These are phyloP conservation scores for Hymenochirus boettgeri DNA, from an alignment of 2,113 vertebrate species.

Conservation along the genomic window DNA sequence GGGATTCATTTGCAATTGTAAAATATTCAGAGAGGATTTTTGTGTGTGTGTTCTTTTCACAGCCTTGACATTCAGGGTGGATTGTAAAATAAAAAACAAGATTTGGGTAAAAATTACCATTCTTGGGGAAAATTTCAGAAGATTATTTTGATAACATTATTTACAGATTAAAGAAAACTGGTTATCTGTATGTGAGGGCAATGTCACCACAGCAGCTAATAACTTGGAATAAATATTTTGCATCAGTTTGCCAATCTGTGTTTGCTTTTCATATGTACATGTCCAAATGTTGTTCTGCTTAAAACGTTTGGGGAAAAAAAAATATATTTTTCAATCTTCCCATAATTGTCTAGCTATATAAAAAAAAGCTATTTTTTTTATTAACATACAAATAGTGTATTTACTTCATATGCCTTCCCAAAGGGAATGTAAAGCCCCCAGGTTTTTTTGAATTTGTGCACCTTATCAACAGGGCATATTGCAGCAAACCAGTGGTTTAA, in stretches of 20 bases:
- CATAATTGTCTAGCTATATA: too few relatives aligned
- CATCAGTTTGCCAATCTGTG: conserved; percentile 80
- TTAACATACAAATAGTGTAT: too few relatives aligned
- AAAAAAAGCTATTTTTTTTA: too few relatives aligned
- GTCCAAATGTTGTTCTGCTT: too few relatives aligned
- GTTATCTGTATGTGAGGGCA: conserved; percentile 74
- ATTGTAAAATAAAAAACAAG: conserved; percentile 85
- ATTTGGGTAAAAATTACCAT: conserved; percentile 45
- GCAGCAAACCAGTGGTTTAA: too few relatives aligned
- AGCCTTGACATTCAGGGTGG: conserved; percentile 94
- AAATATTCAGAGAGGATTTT: conserved; percentile 71
- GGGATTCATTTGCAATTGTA: conserved; percentile 74
- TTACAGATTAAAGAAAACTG: conserved; percentile 85
- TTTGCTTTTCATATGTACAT: too few relatives aligned
- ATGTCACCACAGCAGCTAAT: conserved; percentile 82
- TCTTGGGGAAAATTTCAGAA: conserved; percentile 88
- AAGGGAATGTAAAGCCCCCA: too few relatives aligned
- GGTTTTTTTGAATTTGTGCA: too few relatives aligned
- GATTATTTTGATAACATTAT: conserved; percentile 97
- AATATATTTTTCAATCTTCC: too few relatives aligned
- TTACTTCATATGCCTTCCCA: too few relatives aligned
- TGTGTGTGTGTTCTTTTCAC: conserved; percentile 57
- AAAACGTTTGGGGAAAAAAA: too few relatives aligned
- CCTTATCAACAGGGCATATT: too few relatives aligned
- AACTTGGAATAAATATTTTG: conserved; percentile 96